Evolutionary conservation across 53 echinoderm and acorn worm species (phyloP).

Genomic region (Actinopyga echinites): DNA sequence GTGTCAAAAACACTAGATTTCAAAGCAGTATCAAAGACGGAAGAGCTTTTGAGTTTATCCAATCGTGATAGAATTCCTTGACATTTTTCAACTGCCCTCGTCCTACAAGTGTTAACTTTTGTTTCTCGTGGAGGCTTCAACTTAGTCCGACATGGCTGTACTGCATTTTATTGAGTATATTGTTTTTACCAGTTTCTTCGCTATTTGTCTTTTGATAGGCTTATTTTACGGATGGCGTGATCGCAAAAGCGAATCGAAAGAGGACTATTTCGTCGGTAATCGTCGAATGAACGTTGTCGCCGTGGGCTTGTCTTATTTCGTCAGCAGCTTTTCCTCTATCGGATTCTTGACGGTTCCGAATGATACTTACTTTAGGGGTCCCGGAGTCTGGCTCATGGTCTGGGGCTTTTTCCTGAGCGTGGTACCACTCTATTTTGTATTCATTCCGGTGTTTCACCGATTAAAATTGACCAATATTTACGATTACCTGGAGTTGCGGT

Average conservation of each 20-base stretch:
- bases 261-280: background rate
- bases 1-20: too few species aligned
- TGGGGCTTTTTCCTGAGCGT: background rate
- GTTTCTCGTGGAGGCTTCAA: too few species aligned
- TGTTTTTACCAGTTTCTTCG: background rate
- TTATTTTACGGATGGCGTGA: background rate
- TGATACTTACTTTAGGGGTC: background rate
- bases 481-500: background rate
- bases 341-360: background rate
- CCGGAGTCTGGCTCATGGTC: background rate
- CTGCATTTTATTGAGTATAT: background rate
- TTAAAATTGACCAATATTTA: background rate
- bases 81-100: too few species aligned
- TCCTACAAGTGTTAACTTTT: too few species aligned
- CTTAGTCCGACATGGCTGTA: too few species aligned
- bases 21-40: too few species aligned
- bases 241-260: background rate
- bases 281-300: background rate
- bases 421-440: background rate
- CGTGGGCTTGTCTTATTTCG: background rate
- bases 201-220: background rate
- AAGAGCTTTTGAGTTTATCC: too few species aligned
- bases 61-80: too few species aligned
- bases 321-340: background rate
- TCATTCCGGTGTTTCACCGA: background rate